Base-by-base conservation (phyloP, 1,140 invertebrate genomes). In the Argopecten irradians region DNA sequence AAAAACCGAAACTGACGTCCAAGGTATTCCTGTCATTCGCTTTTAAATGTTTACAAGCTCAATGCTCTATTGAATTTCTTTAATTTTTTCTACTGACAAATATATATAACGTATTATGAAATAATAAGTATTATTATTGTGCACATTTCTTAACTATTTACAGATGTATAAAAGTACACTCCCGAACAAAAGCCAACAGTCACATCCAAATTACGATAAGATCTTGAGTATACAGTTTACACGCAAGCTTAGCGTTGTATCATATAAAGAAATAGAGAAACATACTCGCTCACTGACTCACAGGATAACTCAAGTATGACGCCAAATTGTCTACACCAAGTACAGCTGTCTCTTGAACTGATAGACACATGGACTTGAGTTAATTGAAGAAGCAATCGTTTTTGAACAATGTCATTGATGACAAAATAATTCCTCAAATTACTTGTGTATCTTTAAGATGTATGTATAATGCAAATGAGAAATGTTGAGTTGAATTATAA, bases 201-300 rank as follows among this genome's bases (percentile, higher is more conserved):
- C 55, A 71, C 55, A 71, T 71, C 55, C 16, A 71, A 71, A n/a
- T 71, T 71, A 71, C n/a, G 55, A 71, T 71, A 71, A 71, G 55
- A 71, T 71, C 55, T 28, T n/a, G n/a, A 28, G 55, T 71, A 71
- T 16, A 71, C 55, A 71, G 22, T 71, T 71, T 71, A 71, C 55
- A 71, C 55, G 55, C 55, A 71, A 71, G 55, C 22, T 71, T 71
- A 71, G 55, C n/a, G 22, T 28, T 28, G 22, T 71, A 71, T 71
- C 55, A 28, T 16, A 71, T 28, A 11, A 28, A 28, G 55, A 28
- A 71, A 71, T 28, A 11, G 1, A 71, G 55, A 71, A 71, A 71
- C 22, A 55, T 55, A 55, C n/a, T n/a, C n/a, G n/a, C 55, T 28
- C 1, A 71, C 55, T 71, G 55, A 71, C 22, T 71, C 55, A 71